Conservation (phyloP, 2,113 vertebrate genomes). For the Ramphastos sulfuratus region DNA sequence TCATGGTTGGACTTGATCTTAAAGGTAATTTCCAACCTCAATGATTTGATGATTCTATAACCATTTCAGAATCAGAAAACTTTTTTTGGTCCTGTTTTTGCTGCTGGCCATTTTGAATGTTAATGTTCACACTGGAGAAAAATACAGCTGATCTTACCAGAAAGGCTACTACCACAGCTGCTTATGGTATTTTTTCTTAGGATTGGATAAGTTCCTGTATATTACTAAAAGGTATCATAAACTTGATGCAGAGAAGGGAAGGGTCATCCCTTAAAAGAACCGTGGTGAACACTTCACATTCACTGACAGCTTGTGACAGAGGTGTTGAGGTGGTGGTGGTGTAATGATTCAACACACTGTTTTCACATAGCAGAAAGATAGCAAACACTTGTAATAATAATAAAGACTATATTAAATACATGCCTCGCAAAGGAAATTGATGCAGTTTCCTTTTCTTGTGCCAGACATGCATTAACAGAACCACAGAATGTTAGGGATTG, state of each 20-base stretch:
- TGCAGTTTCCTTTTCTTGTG: background rate
- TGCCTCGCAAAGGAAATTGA: background rate
- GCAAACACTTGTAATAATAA: background rate
- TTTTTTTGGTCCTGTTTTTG: background rate
- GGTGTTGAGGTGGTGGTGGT: fast-evolving
- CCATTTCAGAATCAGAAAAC: background rate
- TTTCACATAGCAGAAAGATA: background rate
- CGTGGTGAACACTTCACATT: fast-evolving
- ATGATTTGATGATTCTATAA: too few relatives aligned
- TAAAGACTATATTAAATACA: background rate
- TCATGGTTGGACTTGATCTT: too few relatives aligned
- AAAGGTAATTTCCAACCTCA: too few relatives aligned
- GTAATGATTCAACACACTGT: background rate
- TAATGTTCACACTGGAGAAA: background rate
- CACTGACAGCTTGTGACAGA: background rate
- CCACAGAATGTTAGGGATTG: too few relatives aligned
- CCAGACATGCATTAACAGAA: background rate
- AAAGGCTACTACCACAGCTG: background rate
- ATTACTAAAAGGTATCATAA: background rate
- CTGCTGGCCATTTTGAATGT: background rate
- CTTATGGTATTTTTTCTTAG: background rate
- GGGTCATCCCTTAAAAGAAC: background rate
- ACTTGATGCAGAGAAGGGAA: background rate
- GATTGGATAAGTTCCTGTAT: background rate
- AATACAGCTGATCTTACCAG: background rate